Evolutionary conservation across 2,797 vertebrate species (phyloP).

Genomic region (Molossus alvarezi): DNA sequence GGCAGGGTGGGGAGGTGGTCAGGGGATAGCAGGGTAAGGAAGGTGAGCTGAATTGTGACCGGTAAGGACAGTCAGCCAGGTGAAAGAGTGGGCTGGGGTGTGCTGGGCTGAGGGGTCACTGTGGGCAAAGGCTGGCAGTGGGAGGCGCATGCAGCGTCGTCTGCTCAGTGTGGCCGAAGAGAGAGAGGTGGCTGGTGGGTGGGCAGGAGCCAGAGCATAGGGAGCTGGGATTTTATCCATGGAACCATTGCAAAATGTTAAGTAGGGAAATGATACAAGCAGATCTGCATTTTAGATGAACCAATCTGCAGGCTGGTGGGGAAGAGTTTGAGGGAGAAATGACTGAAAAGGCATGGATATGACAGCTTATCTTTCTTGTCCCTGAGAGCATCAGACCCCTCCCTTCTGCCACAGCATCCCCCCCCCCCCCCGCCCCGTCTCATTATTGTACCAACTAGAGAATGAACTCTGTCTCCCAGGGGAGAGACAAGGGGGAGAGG

Average conservation of each 20-base stretch:
- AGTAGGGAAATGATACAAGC: neutral
- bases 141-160: fast-evolving
- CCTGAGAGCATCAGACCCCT: neutral
- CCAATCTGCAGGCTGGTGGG: neutral
- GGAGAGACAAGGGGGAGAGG: neutral
- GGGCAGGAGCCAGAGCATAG: neutral
- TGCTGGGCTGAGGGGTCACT: neutral
- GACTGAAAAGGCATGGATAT: neutral
- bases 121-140: neutral
- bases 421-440: neutral
- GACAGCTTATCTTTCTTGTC: neutral
- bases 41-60: neutral
- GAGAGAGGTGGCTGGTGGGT: neutral
- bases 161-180: neutral
- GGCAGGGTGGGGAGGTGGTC: neutral
- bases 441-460: neutral
- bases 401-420: neutral
- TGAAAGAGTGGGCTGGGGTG: neutral
- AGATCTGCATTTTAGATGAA: neutral
- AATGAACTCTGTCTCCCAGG: constrained; percentile 1
- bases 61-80: neutral
- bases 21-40: neutral
- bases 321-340: neutral
- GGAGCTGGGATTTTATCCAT: neutral
- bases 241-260: neutral